phyloP scores from a whole-genome alignment of 2,888 invertebrate genomes.

The Apeira syringaria region DNA sequence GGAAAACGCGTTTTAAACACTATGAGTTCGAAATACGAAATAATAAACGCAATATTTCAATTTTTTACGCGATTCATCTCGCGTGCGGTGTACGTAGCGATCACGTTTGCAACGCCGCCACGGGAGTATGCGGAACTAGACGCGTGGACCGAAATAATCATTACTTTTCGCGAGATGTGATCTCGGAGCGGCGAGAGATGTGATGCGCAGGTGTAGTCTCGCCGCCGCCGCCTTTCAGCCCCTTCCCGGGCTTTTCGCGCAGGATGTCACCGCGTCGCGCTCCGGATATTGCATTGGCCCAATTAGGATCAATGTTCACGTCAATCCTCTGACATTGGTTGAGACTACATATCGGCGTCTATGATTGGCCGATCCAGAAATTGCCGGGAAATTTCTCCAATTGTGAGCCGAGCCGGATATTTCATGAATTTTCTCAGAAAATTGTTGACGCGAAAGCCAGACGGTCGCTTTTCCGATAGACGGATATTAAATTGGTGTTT shows the following conservation, averaged over 20 bases:
- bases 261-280: conserved; percentile 61
- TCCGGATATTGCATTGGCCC: conserved; percentile 71
- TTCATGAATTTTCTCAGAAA: conserved; percentile 72
- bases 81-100: conserved; percentile 64
- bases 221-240: conserved; percentile 53
- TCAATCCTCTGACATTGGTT: conserved; percentile 56
- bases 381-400: conserved; percentile 66
- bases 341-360: conserved; percentile 26
- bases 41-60: conserved; percentile 56
- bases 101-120: conserved; percentile 64
- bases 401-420: conserved; percentile 64
- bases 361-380: conserved; percentile 53
- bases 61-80: conserved; percentile 69
- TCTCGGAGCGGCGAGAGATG: conserved; percentile 69
- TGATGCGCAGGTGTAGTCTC: conserved; percentile 75
- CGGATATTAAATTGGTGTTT: conserved; percentile 69
- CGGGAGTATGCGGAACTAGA: conserved; percentile 75
- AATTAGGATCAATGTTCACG: conserved; percentile 57
- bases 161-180: conserved; percentile 83
- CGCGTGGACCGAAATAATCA: conserved; percentile 82
- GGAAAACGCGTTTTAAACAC: conserved; percentile 18
- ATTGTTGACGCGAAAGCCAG: conserved; percentile 71
- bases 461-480: conserved; percentile 56
- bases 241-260: conserved; percentile 79
- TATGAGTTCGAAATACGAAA: conserved; percentile 32